Percentiles rank a stretch among this genome's conserved stretches.
phyloP scores from a whole-genome alignment of 2,113 vertebrate species.

The Notothenia rossii region DNA sequence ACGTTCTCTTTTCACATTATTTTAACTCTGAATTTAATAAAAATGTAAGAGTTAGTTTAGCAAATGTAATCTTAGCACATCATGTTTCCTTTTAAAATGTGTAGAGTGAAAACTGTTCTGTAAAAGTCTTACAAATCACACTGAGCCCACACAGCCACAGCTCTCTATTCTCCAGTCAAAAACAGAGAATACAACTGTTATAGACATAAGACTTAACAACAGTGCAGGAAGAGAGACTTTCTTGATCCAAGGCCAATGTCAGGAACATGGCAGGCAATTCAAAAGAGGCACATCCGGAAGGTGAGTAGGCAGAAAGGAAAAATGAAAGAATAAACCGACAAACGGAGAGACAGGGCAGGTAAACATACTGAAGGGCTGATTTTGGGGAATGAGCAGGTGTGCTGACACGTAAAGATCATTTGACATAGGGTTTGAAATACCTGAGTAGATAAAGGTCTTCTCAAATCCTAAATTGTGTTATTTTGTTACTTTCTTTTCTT shows the following conservation, averaged over 20 bases:
- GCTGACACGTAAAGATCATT: not conserved
- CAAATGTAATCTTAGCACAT: not conserved
- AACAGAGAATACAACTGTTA: not conserved
- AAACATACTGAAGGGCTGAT: not conserved
- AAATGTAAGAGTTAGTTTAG: not conserved
- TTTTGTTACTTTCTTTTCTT: too few relatives aligned
- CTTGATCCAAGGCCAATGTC: not conserved
- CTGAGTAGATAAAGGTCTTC: too few relatives aligned
- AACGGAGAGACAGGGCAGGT: not conserved
- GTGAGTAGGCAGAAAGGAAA: not conserved
- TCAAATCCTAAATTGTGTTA: too few relatives aligned
- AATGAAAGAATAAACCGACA: not conserved
- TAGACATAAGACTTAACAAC: not conserved
- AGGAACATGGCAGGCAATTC: not conserved
- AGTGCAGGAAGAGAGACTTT: not conserved
- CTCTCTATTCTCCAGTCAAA: too few relatives aligned
- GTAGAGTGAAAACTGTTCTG: not conserved
- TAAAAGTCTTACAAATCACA: too few relatives aligned
- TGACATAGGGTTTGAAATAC: too few relatives aligned
- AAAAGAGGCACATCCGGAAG: not conserved
- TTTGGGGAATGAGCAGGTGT: conserved; percentile 8
- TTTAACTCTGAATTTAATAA: not conserved
- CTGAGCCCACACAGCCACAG: too few relatives aligned
- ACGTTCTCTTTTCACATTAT: not conserved
- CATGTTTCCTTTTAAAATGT: not conserved